phyloP scores from a whole-genome alignment of 2,888 invertebrate species.

The Syrphus vitripennis region DNA sequence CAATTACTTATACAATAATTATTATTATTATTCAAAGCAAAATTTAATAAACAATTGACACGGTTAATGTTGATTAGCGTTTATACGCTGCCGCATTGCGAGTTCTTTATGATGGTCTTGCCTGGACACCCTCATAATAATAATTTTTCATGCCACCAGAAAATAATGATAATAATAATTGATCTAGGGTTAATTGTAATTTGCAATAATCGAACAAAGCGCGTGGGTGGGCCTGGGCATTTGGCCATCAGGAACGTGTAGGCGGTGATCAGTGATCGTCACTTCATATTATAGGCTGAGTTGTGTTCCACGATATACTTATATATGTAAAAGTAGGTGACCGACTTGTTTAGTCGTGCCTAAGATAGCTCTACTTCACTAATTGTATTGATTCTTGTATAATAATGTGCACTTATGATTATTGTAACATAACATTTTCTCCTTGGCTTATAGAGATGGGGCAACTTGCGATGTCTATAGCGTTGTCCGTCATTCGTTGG shows the following conservation, averaged over 20 bases:
- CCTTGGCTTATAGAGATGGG: constrained; percentile 21
- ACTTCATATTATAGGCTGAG: neutral
- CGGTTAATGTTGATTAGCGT: constrained; percentile 53
- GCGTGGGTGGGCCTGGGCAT: constrained; percentile 28
- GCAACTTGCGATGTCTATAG: constrained; percentile 9
- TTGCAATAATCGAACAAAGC: constrained; percentile 47
- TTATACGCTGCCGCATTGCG: neutral
- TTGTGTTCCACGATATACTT: constrained; percentile 26
- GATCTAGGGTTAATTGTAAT: constrained; percentile 69
- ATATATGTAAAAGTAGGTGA: constrained; percentile 61
- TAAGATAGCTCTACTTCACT: constrained; percentile 29
- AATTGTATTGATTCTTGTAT: constrained; percentile 34
- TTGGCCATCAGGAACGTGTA: constrained; percentile 27
- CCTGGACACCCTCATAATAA: neutral
- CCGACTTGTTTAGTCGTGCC: constrained; percentile 58
- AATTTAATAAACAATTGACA: constrained; percentile 53
- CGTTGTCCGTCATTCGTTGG: constrained; percentile 7
- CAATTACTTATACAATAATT: constrained; percentile 49
- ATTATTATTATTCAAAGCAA: constrained; percentile 33
- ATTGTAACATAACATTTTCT: neutral
- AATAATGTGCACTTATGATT: constrained; percentile 26
- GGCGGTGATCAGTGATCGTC: constrained; percentile 30
- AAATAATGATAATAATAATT: constrained; percentile 26
- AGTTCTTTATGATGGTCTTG: neutral
- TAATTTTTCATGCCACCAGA: neutral